phyloP scores from a whole-genome alignment of 2,113 vertebrate species.

The Oreochromis aureus region DNA sequence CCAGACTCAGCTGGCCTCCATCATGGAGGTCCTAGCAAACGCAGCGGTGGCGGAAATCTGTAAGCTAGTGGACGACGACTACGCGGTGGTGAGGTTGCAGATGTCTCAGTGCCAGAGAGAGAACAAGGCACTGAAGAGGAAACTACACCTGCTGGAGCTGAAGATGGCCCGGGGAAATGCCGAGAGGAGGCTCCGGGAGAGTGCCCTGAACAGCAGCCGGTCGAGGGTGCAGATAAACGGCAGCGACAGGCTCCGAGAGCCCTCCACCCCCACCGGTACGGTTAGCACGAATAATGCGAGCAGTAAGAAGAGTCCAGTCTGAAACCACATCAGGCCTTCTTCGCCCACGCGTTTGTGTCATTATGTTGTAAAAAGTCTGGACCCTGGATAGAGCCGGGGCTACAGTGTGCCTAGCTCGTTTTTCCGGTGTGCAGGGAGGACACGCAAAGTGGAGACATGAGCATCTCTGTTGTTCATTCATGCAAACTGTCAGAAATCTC shows the following conservation, averaged over 20 bases:
- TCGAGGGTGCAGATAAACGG: slow-evolving; percentile 19
- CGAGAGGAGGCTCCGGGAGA: slow-evolving; percentile 63
- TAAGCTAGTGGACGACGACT: slow-evolving; percentile 73
- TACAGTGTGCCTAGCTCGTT: background rate
- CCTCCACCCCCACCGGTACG: background rate
- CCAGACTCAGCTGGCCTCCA: slow-evolving; percentile 75
- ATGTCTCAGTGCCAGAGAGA: slow-evolving; percentile 71
- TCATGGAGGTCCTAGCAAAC: slow-evolving; percentile 76
- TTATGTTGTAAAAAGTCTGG: background rate
- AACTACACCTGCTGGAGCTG: slow-evolving; percentile 67
- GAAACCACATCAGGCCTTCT: background rate
- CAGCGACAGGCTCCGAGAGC: slow-evolving; percentile 31
- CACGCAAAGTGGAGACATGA: rapidly evolving
- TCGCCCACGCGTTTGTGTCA: background rate
- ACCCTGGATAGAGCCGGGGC: background rate
- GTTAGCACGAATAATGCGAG: background rate
- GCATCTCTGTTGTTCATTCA: background rate
- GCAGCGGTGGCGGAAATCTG: slow-evolving; percentile 75
- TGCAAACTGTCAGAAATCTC: background rate
- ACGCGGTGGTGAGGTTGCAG: slow-evolving; percentile 67
- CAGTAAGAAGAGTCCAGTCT: background rate
- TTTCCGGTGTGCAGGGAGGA: background rate
- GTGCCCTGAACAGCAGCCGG: slow-evolving; percentile 32
- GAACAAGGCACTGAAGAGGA: slow-evolving; percentile 69
- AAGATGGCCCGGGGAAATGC: slow-evolving; percentile 66